Conservation (phyloP, 2,113 vertebrate genomes). For the Dicerorhinus sumatrensis region DNA sequence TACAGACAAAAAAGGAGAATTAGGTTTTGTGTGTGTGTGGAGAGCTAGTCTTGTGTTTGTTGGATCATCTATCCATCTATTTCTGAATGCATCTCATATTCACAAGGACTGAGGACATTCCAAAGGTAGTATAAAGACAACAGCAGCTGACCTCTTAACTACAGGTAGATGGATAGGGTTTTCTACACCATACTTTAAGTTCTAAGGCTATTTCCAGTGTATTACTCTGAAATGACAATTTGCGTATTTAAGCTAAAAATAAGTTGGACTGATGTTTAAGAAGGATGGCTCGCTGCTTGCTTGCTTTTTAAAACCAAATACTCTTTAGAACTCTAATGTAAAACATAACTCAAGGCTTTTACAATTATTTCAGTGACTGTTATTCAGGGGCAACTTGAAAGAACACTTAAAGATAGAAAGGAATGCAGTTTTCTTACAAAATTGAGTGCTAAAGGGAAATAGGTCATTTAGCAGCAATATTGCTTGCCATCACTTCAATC, state of each 20-base stretch:
- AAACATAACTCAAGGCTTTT: slow-evolving; percentile 16
- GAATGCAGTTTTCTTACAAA: not conserved
- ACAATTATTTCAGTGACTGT: not conserved
- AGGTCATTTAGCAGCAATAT: not conserved
- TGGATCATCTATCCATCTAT: not conserved
- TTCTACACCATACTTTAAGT: slow-evolving; percentile 30
- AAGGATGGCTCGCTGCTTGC: slow-evolving; percentile 12
- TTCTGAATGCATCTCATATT: slow-evolving; percentile 23
- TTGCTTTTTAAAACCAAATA: not conserved
- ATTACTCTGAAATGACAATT: not conserved
- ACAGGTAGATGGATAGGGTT: not conserved
- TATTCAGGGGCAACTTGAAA: slow-evolving; percentile 30
- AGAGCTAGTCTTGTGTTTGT: not conserved
- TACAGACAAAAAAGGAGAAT: not conserved
- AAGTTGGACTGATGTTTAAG: slow-evolving; percentile 61
- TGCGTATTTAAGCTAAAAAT: slow-evolving; percentile 55
- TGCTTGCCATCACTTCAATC: not conserved
- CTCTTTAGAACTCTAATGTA: slow-evolving; percentile 40
- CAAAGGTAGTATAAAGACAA: slow-evolving; percentile 22
- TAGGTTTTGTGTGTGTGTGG: not conserved
- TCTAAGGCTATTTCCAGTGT: not conserved
- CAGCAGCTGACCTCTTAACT: slow-evolving; percentile 34
- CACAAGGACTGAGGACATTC: not conserved
- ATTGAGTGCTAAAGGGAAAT: not conserved
- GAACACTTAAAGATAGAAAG: not conserved